phyloP scores from a whole-genome alignment of 2,888 invertebrate species.

The Hirtodrosophila confusa region DNA sequence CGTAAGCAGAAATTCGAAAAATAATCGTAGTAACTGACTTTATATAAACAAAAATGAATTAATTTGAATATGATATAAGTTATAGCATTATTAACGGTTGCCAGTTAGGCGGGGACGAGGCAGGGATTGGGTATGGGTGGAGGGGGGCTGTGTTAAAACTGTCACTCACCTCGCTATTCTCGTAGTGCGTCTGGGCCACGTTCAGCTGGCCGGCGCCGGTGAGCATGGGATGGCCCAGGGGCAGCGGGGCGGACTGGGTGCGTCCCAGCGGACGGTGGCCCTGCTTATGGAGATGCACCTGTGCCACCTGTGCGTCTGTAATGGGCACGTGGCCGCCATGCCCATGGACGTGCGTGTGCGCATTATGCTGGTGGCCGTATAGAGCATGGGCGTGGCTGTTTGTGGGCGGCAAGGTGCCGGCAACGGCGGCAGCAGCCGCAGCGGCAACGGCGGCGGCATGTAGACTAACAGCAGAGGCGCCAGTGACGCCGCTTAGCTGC shows the following conservation, averaged over 20 bases:
- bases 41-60: too few species aligned
- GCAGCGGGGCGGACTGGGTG: constrained; percentile 96
- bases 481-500: constrained; percentile 44
- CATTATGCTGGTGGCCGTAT: constrained; percentile 35
- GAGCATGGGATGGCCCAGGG: constrained; percentile 94
- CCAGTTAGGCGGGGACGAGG: too few species aligned
- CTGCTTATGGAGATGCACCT: constrained; percentile 89
- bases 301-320: constrained; percentile 88
- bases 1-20: too few species aligned
- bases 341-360: constrained; percentile 18
- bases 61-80: too few species aligned
- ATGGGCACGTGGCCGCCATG: constrained; percentile 83
- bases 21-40: too few species aligned
- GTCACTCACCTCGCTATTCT: constrained; percentile 83
- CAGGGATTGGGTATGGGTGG: too few species aligned
- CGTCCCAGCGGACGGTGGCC: constrained; percentile 93
- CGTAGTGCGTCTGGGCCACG: constrained; percentile 84
- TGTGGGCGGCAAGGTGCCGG: constrained; percentile 83
- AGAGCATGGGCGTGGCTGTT: constrained; percentile 62
- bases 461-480: constrained; percentile 40
- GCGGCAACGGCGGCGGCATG: constrained; percentile 55
- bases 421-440: constrained; percentile 66
- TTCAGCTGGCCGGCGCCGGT: constrained; percentile 84
- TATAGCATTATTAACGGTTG: too few species aligned
- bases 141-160: too few species aligned